A percentile compares a stretch with the other conserved stretches of the same genome.
Evolutionary conservation across 2,888 invertebrate genomes (phyloP).

Genomic region (Selenia dentaria): DNA sequence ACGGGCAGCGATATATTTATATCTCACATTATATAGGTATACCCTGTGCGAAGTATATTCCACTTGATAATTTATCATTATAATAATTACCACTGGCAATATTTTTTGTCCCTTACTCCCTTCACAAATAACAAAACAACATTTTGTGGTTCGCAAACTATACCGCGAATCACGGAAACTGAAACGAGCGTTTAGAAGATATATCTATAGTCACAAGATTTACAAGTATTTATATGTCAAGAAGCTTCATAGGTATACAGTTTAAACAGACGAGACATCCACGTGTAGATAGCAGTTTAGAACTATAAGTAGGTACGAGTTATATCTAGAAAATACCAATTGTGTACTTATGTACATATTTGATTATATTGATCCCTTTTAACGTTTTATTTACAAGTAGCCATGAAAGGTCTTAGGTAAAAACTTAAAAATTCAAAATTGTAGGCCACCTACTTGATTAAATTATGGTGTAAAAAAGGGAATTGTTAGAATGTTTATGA

Average conservation of each 20-base stretch:
- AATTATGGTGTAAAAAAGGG: slow-evolving; percentile 7
- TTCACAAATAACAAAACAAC: slow-evolving; percentile 68
- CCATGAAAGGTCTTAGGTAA: slow-evolving; percentile 57
- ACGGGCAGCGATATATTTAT: slow-evolving; percentile 58
- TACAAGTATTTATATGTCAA: slow-evolving; percentile 41
- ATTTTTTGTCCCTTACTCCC: slow-evolving; percentile 75
- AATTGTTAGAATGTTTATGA: slow-evolving; percentile 4
- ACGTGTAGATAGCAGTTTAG: slow-evolving; percentile 71
- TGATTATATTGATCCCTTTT: slow-evolving; percentile 83
- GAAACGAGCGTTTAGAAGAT: slow-evolving; percentile 47
- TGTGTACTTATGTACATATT: slow-evolving; percentile 79
- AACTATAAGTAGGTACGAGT: slow-evolving; percentile 74
- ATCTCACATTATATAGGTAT: slow-evolving; percentile 59
- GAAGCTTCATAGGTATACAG: slow-evolving; percentile 63
- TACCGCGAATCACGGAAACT: slow-evolving; percentile 47
- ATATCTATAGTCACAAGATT: slow-evolving; percentile 53
- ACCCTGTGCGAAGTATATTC: slow-evolving; percentile 80
- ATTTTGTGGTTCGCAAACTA: slow-evolving; percentile 56
- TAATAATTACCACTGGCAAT: slow-evolving; percentile 72
- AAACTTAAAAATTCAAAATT: slow-evolving; percentile 29
- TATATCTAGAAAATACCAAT: slow-evolving; percentile 77
- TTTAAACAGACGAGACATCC: slow-evolving; percentile 57
- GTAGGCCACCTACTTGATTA: slow-evolving; percentile 17
- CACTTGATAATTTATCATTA: slow-evolving; percentile 67
- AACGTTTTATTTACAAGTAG: slow-evolving; percentile 81